Evolutionary conservation across 2,113 vertebrate genomes (phyloP).

Genomic region (Piprites chloris): DNA sequence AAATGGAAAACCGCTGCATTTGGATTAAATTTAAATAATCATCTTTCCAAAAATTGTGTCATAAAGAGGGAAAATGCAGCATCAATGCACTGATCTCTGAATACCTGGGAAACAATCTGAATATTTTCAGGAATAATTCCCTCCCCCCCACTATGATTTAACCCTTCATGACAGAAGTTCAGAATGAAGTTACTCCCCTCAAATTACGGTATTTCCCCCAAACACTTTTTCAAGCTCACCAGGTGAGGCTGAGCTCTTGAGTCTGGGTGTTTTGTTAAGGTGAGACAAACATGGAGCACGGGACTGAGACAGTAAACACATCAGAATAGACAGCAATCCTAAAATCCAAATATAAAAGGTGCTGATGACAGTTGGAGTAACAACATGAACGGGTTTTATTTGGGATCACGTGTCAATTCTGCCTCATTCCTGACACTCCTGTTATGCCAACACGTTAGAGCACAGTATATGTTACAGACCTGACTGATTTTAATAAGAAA

Average conservation of each 20-base stretch:
- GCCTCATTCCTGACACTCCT: background rate
- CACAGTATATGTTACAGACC: background rate
- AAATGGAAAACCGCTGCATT: background rate
- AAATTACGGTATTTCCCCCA: background rate
- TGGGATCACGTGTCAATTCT: background rate
- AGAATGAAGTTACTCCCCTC: background rate
- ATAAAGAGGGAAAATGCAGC: background rate
- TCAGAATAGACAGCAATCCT: background rate
- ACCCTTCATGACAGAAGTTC: background rate
- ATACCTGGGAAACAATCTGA: background rate
- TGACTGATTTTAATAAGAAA: background rate
- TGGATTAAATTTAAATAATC: background rate
- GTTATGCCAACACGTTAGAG: background rate
- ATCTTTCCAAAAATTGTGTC: background rate
- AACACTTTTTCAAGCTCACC: background rate
- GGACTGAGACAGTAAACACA: rapidly evolving
- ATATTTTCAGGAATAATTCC: background rate
- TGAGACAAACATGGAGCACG: background rate
- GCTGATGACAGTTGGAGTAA: rapidly evolving
- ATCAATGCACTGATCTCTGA: background rate
- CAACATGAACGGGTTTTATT: background rate
- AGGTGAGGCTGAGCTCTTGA: background rate
- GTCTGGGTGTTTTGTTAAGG: background rate
- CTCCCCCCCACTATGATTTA: background rate
- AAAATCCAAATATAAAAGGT: background rate